Conservation (phyloP, 2,113 vertebrate species). For the Chaetops frenatus region DNA sequence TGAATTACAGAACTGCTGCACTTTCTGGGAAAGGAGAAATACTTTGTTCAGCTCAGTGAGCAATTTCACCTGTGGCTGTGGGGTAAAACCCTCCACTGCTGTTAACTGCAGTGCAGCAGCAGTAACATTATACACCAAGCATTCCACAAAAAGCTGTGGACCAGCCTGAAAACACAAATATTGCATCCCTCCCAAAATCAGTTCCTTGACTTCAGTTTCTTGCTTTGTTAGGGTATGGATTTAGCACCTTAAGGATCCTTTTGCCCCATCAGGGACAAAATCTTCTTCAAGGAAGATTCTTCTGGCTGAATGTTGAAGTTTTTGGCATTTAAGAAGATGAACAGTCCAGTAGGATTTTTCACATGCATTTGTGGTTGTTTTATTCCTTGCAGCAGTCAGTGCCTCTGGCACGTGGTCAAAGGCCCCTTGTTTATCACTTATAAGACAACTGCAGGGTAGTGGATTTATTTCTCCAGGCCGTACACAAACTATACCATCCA, state of each 20-base stretch:
- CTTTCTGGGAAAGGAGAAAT: background rate
- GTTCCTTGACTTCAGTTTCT: background rate
- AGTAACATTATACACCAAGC: background rate
- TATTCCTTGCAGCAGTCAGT: background rate
- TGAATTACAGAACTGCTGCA: background rate
- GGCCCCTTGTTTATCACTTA: background rate
- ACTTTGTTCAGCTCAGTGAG: background rate
- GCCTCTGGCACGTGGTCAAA: background rate
- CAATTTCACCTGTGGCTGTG: background rate
- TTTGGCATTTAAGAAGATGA: background rate
- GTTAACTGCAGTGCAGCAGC: slow-evolving; percentile 1
- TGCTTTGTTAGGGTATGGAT: background rate
- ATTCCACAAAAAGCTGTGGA: background rate
- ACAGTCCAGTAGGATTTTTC: background rate
- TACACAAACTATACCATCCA: background rate
- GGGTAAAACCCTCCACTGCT: background rate
- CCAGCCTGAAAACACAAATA: background rate
- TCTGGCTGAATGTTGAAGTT: background rate
- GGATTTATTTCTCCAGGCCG: background rate
- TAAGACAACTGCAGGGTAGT: background rate
- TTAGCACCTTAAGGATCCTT: background rate
- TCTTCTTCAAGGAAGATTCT: background rate
- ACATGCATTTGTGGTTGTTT: background rate
- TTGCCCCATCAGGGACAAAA: background rate
- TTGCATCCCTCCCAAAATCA: background rate